Conservation (phyloP, 1,140 invertebrate genomes). For the roundworm (Caenorhabditis elegans) region DNA sequence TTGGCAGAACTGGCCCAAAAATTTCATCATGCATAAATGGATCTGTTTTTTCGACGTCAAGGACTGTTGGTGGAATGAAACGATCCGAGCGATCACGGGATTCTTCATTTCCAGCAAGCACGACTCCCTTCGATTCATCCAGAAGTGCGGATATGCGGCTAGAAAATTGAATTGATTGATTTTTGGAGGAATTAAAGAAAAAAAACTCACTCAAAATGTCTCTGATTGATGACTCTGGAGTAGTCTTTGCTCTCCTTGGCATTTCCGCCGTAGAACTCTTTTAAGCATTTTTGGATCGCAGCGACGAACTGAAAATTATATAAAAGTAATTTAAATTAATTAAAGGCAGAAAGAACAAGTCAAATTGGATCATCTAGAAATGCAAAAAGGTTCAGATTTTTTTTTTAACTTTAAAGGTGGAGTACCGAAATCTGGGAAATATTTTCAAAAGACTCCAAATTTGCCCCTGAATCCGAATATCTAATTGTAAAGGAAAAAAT, state of each 20-base stretch:
- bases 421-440: no score
- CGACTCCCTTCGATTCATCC: conserved; percentile 44
- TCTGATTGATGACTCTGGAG: conserved; percentile 80
- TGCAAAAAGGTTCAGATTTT: no score
- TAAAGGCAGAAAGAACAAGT: no score
- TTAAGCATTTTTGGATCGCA: conserved; percentile 70
- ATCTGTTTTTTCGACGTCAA: conserved; percentile 54
- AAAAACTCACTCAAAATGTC: conserved; percentile 73
- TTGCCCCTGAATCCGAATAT: no score
- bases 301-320: conserved; percentile 70
- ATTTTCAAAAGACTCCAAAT: no score
- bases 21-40: conserved; percentile 63
- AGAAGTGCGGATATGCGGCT: conserved; percentile 44
- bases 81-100: conserved; percentile 55
- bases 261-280: conserved; percentile 84
- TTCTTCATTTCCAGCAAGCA: conserved; percentile 57
- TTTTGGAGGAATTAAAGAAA: background rate
- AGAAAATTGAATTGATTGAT: background rate
- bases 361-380: no score
- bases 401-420: no score
- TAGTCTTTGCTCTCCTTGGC: conserved; percentile 79
- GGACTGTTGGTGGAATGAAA: conserved; percentile 61
- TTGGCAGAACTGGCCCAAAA: conserved; percentile 63
- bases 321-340: no score
- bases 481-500: no score